Conservation (phyloP, 2,797 vertebrate genomes). For the Aratinga solstitialis region DNA sequence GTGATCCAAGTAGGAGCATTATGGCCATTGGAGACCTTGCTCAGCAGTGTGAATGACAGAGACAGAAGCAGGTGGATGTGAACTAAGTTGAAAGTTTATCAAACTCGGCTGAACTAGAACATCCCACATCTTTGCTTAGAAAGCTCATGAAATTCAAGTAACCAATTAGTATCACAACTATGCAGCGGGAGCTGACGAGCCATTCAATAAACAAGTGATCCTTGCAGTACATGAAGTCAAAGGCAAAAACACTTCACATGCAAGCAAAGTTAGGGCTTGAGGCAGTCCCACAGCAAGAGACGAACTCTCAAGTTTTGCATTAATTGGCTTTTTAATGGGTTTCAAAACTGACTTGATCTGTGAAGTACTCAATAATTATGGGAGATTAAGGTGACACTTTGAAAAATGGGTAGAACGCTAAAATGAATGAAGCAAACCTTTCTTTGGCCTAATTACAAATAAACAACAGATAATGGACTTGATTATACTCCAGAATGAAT, state of each 20-base stretch:
- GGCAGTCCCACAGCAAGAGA: conserved; percentile 18
- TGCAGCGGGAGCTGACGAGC: not conserved
- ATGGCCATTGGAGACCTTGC: not conserved
- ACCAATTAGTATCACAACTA: not conserved
- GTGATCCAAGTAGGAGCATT: accelerated
- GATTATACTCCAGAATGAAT: not conserved
- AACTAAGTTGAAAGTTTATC: not conserved
- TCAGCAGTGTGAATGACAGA: not conserved
- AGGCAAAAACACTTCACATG: conserved; percentile 5
- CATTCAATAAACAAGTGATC: conserved; percentile 29
- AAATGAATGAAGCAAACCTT: not conserved
- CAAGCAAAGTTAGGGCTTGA: not conserved
- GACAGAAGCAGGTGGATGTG: not conserved
- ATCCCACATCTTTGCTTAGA: not conserved
- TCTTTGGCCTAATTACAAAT: not conserved
- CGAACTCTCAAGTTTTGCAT: conserved; percentile 32
- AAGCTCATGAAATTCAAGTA: not conserved
- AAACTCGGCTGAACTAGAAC: not conserved
- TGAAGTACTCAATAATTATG: conserved; percentile 37
- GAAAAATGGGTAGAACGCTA: conserved; percentile 16
- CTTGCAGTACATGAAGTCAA: not conserved
- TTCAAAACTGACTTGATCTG: conserved; percentile 32
- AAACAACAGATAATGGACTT: not conserved
- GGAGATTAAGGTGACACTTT: conserved; percentile 31
- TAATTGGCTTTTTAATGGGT: conserved; percentile 62